A percentile compares a stretch with the other conserved stretches of the same genome.
Evolutionary conservation across 64 coral and sea anemone species (phyloP).

Genomic region (Porites australiensis): DNA sequence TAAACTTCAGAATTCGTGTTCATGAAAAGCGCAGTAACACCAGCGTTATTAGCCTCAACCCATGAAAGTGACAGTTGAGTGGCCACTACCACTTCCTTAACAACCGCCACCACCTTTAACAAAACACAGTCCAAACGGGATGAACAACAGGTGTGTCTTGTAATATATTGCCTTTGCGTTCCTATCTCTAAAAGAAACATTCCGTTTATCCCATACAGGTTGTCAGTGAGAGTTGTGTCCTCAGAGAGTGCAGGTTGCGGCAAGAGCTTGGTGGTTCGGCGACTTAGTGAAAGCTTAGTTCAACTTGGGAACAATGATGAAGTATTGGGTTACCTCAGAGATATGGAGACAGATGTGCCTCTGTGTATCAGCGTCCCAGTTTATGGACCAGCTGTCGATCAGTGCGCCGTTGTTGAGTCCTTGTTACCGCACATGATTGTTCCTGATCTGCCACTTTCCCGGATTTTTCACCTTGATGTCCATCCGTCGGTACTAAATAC

Average conservation of each 20-base stretch:
- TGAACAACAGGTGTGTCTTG: no score
- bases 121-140: no score
- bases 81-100: no score
- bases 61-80: no score
- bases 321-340: not conserved
- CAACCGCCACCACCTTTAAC: no score
- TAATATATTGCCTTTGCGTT: no score
- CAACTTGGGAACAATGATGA: slow-evolving; percentile 26
- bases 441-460: slow-evolving; percentile 86
- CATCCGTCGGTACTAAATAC: slow-evolving; percentile 79
- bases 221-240: slow-evolving; percentile 58
- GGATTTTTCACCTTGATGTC: slow-evolving; percentile 93
- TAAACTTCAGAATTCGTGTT: no score
- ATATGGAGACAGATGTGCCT: slow-evolving; percentile 2
- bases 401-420: slow-evolving; percentile 40
- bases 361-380: slow-evolving; percentile 62
- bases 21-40: no score
- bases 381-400: slow-evolving; percentile 74
- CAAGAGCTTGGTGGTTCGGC: slow-evolving; percentile 35
- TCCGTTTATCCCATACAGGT: not conserved
- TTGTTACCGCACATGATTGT: slow-evolving; percentile 65
- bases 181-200: no score
- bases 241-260: slow-evolving; percentile 57
- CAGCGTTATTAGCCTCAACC: no score
- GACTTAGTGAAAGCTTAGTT: not conserved